Base-by-base conservation (phyloP, 2,888 invertebrate species). In the Phorcus lineatus region DNA sequence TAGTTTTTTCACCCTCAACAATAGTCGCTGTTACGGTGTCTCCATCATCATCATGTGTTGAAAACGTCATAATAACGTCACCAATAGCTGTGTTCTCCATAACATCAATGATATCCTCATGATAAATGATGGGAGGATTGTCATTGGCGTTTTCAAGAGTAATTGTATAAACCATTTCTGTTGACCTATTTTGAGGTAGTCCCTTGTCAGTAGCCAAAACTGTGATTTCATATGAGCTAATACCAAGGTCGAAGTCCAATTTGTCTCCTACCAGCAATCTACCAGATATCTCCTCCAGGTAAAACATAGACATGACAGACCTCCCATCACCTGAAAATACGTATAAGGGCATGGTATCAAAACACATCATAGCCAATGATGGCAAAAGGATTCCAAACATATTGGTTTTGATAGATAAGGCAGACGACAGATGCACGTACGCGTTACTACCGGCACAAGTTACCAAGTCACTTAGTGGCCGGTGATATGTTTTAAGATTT, bases 151-250 rank as follows among this genome's bases (percentile, higher is more conserved):
- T 70, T 36, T 31, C 11, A 3, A 70, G 70, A 36, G 31, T 40
- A 4, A 70, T 36, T 13, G 31, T 31, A 47, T 47, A 47, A 11
- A 70, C 13, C 11, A 11, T 31, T 40, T 70, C 6, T 17, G 40
- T n/a, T n/a, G 40, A n/a, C 17, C 16, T 36, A 16, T 70, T 36
- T 17, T 31, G 70, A 7, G 36, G 36, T 22, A n/a, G 2, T 19
- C 70, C 40, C 36, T 70, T 70, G 70, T 70, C 70, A 36, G 70
- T 36, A n/a, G 70, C 40, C 40, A 2, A n/a, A 11, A 70, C 70
- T 13, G 40, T 40, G 36, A 70, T 3, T 17, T 70, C 40, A 19
- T 70, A 70, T n/a, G 28, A 31, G 6, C 4, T 16, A 11, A 40
- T 19, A 11, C 70, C 70, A n/a, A 40, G 31, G 6, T 70, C 70